phyloP scores from a whole-genome alignment of 2,888 invertebrate genomes.

The Nymphalis c-album region DNA sequence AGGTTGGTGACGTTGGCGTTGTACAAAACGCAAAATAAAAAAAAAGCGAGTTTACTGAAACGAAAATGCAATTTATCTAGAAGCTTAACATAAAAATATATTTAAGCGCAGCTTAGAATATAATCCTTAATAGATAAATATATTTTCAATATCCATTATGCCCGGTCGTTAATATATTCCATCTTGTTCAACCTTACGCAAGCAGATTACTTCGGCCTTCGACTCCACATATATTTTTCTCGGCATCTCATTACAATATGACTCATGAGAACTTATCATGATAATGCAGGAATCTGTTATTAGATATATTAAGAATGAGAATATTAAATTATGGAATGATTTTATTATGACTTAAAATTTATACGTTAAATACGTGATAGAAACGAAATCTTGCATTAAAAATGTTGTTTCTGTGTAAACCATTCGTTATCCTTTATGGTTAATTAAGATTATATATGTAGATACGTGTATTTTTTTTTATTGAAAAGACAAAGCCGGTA shows the following conservation, averaged over 20 bases:
- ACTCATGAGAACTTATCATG: constrained; percentile 27
- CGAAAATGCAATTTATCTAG: background rate
- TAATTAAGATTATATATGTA: no score
- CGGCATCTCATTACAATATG: constrained; percentile 25
- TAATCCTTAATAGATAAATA: constrained; percentile 3
- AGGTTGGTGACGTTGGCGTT: no score
- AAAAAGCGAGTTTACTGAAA: no score
- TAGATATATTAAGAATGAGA: constrained; percentile 8
- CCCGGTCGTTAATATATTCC: background rate
- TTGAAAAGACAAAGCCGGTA: no score
- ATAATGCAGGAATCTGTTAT: constrained; percentile 18
- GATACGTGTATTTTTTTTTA: no score
- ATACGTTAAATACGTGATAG: no score
- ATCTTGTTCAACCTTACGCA: constrained; percentile 3
- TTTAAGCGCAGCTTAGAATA: background rate
- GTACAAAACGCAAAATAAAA: no score
- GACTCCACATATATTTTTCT: constrained; percentile 5
- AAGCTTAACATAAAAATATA: background rate
- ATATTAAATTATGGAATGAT: constrained; percentile 9
- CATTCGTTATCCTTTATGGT: no score
- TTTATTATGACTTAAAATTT: background rate
- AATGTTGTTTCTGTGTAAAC: no score
- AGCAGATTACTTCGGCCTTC: constrained; percentile 12
- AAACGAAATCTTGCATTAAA: no score
- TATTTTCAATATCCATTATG: constrained; percentile 7